A percentile compares a stretch with the other conserved stretches of the same genome.
Conservation (phyloP, 2,888 invertebrate genomes). For the Belgica antarctica region DNA sequence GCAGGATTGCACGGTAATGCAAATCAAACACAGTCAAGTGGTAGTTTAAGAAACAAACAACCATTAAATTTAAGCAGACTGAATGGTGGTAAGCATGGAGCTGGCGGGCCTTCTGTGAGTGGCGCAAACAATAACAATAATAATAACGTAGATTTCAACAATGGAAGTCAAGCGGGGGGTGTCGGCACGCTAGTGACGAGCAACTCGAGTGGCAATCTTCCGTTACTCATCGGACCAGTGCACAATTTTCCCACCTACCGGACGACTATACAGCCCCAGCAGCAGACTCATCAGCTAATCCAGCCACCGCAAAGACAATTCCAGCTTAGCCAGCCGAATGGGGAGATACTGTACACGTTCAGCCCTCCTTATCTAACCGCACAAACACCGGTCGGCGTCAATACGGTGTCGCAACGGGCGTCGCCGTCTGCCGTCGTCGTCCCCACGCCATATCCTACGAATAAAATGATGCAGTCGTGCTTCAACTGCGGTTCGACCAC, state of each 20-base stretch:
- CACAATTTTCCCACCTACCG: conserved; percentile 20
- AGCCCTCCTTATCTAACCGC: background rate
- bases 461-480: conserved; percentile 61
- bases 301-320: conserved; percentile 45
- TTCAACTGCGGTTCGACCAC: conserved; percentile 88
- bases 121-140: conserved; percentile 45
- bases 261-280: conserved; percentile 42
- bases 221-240: conserved; percentile 4
- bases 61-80: conserved; percentile 42
- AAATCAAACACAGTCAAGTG: conserved; percentile 41
- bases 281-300: conserved; percentile 48
- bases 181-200: conserved; percentile 26
- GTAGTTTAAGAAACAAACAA: conserved; percentile 36
- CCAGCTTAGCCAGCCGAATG: background rate
- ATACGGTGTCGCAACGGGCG: background rate
- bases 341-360: conserved; percentile 19
- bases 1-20: conserved; percentile 34
- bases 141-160: conserved; percentile 37
- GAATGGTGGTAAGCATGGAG: conserved; percentile 29
- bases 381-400: background rate
- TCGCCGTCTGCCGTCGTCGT: conserved; percentile 40
- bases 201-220: conserved; percentile 33
- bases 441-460: conserved; percentile 47
- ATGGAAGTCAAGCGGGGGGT: background rate
- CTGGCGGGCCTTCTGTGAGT: conserved; percentile 46